Evolutionary conservation across 2,888 invertebrate species (phyloP), one percentile per base, ranked within the genome.

Genomic region (Leucophenga maculata): DNA sequence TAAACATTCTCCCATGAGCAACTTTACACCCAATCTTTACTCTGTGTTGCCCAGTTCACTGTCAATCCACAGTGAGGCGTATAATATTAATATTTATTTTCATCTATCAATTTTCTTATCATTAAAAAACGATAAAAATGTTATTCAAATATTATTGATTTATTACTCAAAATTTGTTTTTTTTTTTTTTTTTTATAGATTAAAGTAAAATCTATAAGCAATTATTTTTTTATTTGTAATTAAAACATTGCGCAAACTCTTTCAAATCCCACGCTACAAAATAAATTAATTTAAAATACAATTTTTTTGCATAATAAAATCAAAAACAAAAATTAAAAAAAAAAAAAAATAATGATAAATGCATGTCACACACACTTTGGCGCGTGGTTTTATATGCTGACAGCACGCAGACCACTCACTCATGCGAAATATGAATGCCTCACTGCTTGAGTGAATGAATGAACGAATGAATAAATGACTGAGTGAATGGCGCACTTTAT

Each of bases 391-490:
- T 39, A 1, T 39, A 64, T 46, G 62, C 62, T 60, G 60, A 60
- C 60, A 60, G 60, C 55, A 11, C 6, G 62, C 62, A 64, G 62
- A 64, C 62, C 62, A 59, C 60, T 60, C 60, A 39, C 62, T 64
- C 46, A 59, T 31, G 31, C 31, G 59, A 22, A 16, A 8, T 8
- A 8, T 55, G 22, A 11, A 13, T 55, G 22, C 1, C 4, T 55
- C 1, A 39, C 8, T 39, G 39, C 3, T 1, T 39, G 39, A 39
- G 9, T 39, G 39, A 39, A 1, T 39, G 39, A 39, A 39, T 39
- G 39, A 20, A 3, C 22, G 22, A 11, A 2, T 55, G 22, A 18
- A 8, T 55, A 13, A 22, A 8, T 22, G 20, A 39, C 4, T 39
- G 39, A 39, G 39, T 39, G 39, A 39, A 39, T 39, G 39, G 39